Conservation (phyloP, 2,888 invertebrate species). For the Dolomedes plantarius region DNA sequence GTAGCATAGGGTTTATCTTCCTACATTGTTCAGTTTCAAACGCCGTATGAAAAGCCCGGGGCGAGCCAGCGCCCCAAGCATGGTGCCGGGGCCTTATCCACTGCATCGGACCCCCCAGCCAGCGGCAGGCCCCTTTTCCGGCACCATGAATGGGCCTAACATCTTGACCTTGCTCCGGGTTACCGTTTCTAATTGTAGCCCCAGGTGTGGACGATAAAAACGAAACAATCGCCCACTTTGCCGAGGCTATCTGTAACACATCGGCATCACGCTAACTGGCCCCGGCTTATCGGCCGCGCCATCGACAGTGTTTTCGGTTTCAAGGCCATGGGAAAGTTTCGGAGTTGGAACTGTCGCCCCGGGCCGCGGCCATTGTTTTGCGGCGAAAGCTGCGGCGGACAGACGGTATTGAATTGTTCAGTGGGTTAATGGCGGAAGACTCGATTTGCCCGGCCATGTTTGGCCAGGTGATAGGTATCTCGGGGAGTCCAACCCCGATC, state of each 20-base stretch:
- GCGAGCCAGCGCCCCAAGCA: no score
- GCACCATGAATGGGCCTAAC: not conserved
- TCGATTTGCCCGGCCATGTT: no score
- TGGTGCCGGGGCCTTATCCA: no score
- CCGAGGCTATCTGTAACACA: not conserved
- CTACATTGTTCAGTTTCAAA: no score
- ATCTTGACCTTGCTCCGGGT: slow-evolving; percentile 15
- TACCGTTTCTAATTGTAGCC: slow-evolving; percentile 28
- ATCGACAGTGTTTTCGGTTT: slow-evolving; percentile 13
- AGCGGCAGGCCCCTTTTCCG: no score
- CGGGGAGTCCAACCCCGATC: no score
- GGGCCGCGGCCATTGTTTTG: slow-evolving; percentile 13
- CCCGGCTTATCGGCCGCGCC: not conserved
- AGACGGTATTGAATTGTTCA: not conserved
- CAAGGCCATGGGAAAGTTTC: slow-evolving; percentile 70
- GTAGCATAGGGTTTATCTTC: no score
- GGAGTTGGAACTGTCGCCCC: slow-evolving; percentile 19
- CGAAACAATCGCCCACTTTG: slow-evolving; percentile 17
- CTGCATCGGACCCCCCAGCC: no score
- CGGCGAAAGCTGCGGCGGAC: not conserved
- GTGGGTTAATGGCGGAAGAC: not conserved
- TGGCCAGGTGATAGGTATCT: no score
- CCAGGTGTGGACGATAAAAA: not conserved
- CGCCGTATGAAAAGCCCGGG: no score
- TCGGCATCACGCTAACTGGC: slow-evolving; percentile 27